Percentiles rank a stretch among this genome's conserved stretches.
phyloP scores from a whole-genome alignment of 2,888 invertebrate species.

The Tinea trinotella region DNA sequence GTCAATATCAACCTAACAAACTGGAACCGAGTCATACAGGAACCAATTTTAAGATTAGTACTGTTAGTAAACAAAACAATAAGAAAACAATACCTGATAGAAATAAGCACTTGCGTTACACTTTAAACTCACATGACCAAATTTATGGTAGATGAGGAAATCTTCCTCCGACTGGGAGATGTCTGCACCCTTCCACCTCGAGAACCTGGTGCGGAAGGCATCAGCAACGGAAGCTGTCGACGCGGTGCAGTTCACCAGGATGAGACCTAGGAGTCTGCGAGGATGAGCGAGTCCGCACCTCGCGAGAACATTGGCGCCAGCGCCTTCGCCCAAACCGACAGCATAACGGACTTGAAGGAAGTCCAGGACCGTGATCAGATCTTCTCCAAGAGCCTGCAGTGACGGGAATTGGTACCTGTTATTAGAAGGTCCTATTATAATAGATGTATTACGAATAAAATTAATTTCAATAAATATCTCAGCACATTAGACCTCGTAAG shows the following conservation, averaged over 20 bases:
- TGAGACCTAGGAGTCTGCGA: conserved; percentile 81
- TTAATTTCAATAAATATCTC: too few relatives aligned
- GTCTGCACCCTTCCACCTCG: conserved; percentile 86
- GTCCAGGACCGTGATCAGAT: conserved; percentile 85
- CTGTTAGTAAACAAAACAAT: conserved; percentile 27
- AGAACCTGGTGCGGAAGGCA: conserved; percentile 87
- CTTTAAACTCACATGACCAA: conserved; percentile 86
- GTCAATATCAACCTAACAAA: too few relatives aligned
- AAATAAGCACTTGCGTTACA: conserved; percentile 37
- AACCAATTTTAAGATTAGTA: too few relatives aligned
- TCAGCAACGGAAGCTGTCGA: conserved; percentile 90
- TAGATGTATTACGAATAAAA: too few relatives aligned
- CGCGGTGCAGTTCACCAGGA: conserved; percentile 89
- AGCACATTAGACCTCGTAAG: too few relatives aligned
- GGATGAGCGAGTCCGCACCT: conserved; percentile 89
- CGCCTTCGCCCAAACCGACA: conserved; percentile 89
- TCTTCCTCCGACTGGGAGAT: conserved; percentile 91
- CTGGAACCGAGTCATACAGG: too few relatives aligned
- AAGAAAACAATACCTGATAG: conserved; percentile 51
- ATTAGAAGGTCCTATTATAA: too few relatives aligned
- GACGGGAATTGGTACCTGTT: conserved; percentile 84
- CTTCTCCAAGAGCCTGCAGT: conserved; percentile 86
- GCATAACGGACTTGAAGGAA: conserved; percentile 87
- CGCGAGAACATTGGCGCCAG: conserved; percentile 88
- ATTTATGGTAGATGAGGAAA: conserved; percentile 90